Conservation (phyloP, 2,888 invertebrate genomes). For the Scaptodrosophila latifasciaeformis region DNA sequence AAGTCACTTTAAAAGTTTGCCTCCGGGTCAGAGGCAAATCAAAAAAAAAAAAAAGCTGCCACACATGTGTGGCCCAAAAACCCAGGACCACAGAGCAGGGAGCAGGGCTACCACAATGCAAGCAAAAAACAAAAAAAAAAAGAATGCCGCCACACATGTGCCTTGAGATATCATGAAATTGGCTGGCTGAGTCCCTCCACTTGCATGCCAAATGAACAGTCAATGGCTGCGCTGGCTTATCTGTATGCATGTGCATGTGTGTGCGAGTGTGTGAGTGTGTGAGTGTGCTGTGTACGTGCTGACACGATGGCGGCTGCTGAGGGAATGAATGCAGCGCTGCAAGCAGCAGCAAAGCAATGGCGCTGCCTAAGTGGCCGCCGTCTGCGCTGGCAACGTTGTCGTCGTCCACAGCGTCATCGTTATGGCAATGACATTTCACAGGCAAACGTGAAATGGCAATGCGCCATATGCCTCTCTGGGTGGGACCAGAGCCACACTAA, state of each 20-base stretch:
- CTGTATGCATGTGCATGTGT: constrained; percentile 1
- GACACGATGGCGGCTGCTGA: constrained; percentile 22
- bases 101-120: too few relatives aligned
- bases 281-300: constrained; percentile 11
- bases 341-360: neutral
- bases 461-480: too few relatives aligned
- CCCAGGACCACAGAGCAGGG: too few relatives aligned
- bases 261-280: neutral
- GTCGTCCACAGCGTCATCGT: neutral
- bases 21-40: constrained; percentile 8
- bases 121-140: constrained; percentile 17
- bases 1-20: constrained; percentile 30
- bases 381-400: neutral
- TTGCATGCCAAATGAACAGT: constrained; percentile 16
- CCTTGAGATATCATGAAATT: constrained; percentile 11
- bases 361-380: neutral
- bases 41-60: too few relatives aligned
- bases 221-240: neutral
- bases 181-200: neutral
- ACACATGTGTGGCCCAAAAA: too few relatives aligned
- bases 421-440: constrained; percentile 12
- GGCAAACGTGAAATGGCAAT: constrained; percentile 4
- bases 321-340: constrained; percentile 33
- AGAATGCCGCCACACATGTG: constrained; percentile 23
- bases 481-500: neutral